A percentile compares a stretch with the other conserved stretches of the same genome.
These are phyloP conservation scores for Parochlus steinenii DNA, from an alignment of 2,888 invertebrate genomes.

Conservation along the genomic window DNA sequence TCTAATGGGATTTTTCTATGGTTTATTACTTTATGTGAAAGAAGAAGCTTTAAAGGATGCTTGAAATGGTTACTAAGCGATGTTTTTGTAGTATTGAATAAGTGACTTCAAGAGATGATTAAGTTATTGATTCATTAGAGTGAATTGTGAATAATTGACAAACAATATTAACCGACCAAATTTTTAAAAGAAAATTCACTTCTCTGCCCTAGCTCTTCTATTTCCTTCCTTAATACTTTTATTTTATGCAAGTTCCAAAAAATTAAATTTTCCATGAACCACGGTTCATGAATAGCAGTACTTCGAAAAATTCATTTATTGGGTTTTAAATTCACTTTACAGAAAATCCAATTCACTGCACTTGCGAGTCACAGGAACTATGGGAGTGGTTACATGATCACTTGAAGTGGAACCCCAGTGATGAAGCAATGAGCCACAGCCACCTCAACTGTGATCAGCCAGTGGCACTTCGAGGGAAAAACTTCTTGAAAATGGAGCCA, in stretches of 20 bases:
- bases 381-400: conserved; percentile 89
- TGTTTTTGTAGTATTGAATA: too few species aligned
- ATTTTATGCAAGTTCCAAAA: too few species aligned
- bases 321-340: conserved; percentile 18
- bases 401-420: conserved; percentile 39
- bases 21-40: too few species aligned
- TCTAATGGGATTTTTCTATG: too few species aligned
- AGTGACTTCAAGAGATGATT: too few species aligned
- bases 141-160: not conserved
- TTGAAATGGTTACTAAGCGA: too few species aligned
- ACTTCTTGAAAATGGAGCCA: conserved; percentile 54
- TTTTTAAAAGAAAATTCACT: too few species aligned
- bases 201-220: not conserved
- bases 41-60: too few species aligned
- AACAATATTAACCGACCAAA: not conserved
- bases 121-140: too few species aligned
- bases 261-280: too few species aligned
- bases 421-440: conserved; percentile 37
- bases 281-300: not conserved
- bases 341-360: conserved; percentile 83
- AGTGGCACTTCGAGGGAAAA: conserved; percentile 54
- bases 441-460: conserved; percentile 70
- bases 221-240: not conserved
- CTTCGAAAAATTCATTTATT: not conserved
- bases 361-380: conserved; percentile 76